Percentiles rank a stretch among this genome's conserved stretches.
Evolutionary conservation across 2,113 vertebrate species (phyloP).

Genomic region (Struthio camelus): DNA sequence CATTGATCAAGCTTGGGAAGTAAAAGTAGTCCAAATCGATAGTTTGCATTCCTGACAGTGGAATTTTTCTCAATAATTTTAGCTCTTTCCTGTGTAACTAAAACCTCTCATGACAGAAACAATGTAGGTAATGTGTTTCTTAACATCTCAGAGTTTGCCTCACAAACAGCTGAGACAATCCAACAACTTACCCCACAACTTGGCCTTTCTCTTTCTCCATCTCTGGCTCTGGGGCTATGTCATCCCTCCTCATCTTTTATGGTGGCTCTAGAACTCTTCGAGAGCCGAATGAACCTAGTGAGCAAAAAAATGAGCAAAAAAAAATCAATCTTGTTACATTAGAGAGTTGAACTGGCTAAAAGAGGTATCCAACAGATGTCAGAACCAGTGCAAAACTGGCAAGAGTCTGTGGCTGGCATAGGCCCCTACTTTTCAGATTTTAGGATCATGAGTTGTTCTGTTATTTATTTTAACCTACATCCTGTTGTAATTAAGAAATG

Average conservation of each 20-base stretch:
- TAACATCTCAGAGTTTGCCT: not conserved
- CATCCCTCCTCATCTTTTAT: not conserved
- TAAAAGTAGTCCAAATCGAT: not conserved
- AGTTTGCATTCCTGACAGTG: not conserved
- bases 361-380: not conserved
- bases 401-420: rapidly evolving
- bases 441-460: not conserved
- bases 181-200: not conserved
- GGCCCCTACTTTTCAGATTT: not conserved
- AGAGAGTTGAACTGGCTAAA: not conserved
- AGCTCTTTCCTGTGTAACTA: not conserved
- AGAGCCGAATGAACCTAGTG: not conserved
- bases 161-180: not conserved
- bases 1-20: not conserved
- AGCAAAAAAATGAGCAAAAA: not conserved
- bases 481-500: not conserved
- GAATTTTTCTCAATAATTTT: not conserved
- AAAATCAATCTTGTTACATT: not conserved
- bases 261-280: not conserved
- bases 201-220: not conserved
- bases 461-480: not conserved
- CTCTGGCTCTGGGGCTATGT: not conserved
- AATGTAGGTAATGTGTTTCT: not conserved
- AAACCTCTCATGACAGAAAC: not conserved
- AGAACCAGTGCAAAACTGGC: not conserved